Conservation (phyloP, 35 echinoderm and acorn worm species). For the Apostichopus californicus region DNA sequence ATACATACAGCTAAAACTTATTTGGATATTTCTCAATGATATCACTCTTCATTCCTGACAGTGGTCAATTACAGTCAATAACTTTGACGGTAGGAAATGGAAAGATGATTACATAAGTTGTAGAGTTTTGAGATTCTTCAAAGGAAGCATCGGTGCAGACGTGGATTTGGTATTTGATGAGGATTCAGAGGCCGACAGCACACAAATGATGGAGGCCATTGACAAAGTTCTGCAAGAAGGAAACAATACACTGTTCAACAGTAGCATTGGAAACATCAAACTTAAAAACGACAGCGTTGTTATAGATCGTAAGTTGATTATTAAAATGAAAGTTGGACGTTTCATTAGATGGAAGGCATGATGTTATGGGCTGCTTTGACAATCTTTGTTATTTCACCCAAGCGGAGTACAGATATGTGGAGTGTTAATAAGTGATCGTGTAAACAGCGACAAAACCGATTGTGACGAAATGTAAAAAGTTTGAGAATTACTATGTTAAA, state of each 20-base stretch:
- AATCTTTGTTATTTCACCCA: no score
- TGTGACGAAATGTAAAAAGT: no score
- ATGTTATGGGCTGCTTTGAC: no score
- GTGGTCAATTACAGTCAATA: conserved; percentile 1
- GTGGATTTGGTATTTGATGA: conserved; percentile 18
- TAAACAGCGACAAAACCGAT: no score
- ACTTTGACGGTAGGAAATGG: neutral
- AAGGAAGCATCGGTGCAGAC: neutral
- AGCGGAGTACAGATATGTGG: no score
- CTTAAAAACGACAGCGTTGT: neutral
- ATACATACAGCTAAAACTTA: no score
- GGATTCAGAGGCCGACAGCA: neutral
- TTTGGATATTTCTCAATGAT: neutral
- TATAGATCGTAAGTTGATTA: neutral
- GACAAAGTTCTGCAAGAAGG: neutral
- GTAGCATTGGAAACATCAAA: neutral
- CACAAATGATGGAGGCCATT: neutral
- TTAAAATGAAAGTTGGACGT: neutral
- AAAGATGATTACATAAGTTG: neutral
- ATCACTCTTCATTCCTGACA: neutral
- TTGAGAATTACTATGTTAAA: no score
- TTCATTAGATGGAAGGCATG: no score
- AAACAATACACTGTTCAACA: neutral
- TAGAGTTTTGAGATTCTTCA: neutral
- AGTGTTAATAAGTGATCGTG: no score